phyloP scores from a whole-genome alignment of 2,113 vertebrate genomes.

The Danionella cerebrum region DNA sequence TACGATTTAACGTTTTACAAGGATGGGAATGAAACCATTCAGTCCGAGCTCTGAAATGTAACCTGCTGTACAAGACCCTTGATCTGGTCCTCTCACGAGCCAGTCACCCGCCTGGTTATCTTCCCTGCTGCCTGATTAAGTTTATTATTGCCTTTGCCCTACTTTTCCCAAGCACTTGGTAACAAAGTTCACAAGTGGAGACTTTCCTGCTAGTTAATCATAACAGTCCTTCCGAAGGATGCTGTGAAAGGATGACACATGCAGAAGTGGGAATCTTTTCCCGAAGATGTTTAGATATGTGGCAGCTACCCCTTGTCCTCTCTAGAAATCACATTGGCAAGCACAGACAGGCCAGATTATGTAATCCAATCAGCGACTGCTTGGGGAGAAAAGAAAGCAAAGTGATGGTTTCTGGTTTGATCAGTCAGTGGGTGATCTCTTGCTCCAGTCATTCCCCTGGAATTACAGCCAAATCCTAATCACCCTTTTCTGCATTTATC shows the following conservation, averaged over 20 bases:
- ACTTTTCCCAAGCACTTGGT: not conserved
- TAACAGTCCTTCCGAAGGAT: slow-evolving; percentile 25
- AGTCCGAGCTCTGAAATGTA: not conserved
- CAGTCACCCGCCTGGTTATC: slow-evolving; percentile 27
- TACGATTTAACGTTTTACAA: not conserved
- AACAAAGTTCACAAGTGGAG: slow-evolving; percentile 37
- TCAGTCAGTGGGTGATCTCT: not conserved
- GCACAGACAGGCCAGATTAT: slow-evolving; percentile 22
- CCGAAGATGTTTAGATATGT: slow-evolving; percentile 22
- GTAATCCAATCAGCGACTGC: not conserved
- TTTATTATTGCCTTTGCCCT: slow-evolving; percentile 33
- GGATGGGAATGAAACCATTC: slow-evolving; percentile 2
- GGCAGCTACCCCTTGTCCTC: slow-evolving; percentile 8
- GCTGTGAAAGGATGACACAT: slow-evolving; percentile 12
- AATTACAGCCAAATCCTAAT: too few species aligned
- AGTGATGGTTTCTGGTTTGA: not conserved
- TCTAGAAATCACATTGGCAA: slow-evolving; percentile 14
- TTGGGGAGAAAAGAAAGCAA: too few species aligned
- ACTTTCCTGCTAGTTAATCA: slow-evolving; percentile 32
- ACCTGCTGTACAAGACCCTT: slow-evolving; percentile 1
- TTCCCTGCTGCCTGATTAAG: slow-evolving; percentile 8
- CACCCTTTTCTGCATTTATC: too few species aligned
- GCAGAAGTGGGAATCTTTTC: slow-evolving; percentile 15
- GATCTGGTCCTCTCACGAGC: slow-evolving; percentile 9
- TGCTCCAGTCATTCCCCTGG: too few species aligned